These are phyloP conservation scores for Onthophagus sagittarius DNA, from an alignment of 2,888 invertebrate genomes.

Conservation along the genomic window DNA sequence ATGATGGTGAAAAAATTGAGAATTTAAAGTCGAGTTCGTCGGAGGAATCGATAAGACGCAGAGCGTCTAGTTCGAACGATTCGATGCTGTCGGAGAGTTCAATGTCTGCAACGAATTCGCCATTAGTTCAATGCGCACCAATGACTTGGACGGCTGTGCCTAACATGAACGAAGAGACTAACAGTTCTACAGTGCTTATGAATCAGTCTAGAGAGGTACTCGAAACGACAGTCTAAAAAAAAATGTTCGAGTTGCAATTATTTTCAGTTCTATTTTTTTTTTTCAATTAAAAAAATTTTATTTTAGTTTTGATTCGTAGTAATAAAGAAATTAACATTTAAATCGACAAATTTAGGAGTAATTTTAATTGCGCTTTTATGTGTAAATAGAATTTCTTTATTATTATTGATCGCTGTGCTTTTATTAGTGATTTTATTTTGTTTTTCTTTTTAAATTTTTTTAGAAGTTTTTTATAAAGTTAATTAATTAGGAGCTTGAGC, in stretches of 20 bases:
- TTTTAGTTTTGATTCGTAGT: not conserved
- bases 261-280: constrained; percentile 21
- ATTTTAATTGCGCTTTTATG: not conserved
- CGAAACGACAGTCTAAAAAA: constrained; percentile 63
- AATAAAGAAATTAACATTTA: constrained; percentile 9
- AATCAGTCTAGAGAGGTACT: constrained; percentile 58
- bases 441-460: constrained; percentile 14
- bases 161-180: constrained; percentile 41
- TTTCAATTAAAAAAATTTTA: not conserved
- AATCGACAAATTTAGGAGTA: not conserved
- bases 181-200: constrained; percentile 35
- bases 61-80: constrained; percentile 60
- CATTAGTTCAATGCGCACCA: constrained; percentile 41
- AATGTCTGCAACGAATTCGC: constrained; percentile 42
- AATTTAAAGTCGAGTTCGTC: constrained; percentile 58
- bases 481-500: not conserved
- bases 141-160: constrained; percentile 46
- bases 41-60: constrained; percentile 58
- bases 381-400: constrained; percentile 1
- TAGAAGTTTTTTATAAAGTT: constrained; percentile 6
- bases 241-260: constrained; percentile 29
- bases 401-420: constrained; percentile 2
- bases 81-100: constrained; percentile 55
- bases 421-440: constrained; percentile 10
- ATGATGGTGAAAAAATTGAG: constrained; percentile 61